phyloP scores from a whole-genome alignment of 2,888 invertebrate genomes.

The Drosophila seclusa region DNA sequence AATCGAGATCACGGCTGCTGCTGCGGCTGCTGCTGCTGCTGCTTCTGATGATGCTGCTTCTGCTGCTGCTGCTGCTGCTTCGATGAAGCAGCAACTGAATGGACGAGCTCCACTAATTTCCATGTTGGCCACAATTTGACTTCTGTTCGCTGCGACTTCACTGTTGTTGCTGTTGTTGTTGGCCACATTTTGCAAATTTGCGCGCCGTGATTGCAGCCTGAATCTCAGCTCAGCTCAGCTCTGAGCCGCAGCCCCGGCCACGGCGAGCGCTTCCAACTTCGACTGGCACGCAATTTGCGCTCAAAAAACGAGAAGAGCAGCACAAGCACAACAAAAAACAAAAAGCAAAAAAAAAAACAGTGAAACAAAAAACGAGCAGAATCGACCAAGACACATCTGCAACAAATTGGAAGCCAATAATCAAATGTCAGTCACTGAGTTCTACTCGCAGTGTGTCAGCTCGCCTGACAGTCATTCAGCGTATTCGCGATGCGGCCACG shows the following conservation, averaged over 20 bases:
- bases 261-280: constrained; percentile 12
- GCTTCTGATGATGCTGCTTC: constrained; percentile 33
- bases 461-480: constrained; percentile 42
- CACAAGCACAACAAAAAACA: not conserved
- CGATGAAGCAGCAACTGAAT: constrained; percentile 45
- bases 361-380: constrained; percentile 4
- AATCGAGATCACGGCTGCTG: constrained; percentile 54
- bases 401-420: constrained; percentile 85
- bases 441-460: constrained; percentile 38
- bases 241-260: constrained; percentile 2
- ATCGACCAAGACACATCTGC: constrained; percentile 66
- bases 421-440: constrained; percentile 83
- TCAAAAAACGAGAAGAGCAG: constrained; percentile 11
- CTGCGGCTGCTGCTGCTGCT: constrained; percentile 30
- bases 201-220: constrained; percentile 69
- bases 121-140: constrained; percentile 81
- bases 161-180: constrained; percentile 19
- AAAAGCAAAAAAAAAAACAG: constrained; percentile 4
- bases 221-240: constrained; percentile 15
- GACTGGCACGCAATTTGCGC: constrained; percentile 72
- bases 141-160: constrained; percentile 62
- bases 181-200: constrained; percentile 68
- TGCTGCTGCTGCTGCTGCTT: constrained; percentile 34
- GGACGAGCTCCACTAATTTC: constrained; percentile 76
- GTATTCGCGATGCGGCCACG: constrained; percentile 59